A percentile compares a stretch with the other conserved stretches of the same genome.
These are phyloP conservation scores for Sakesphorus luctuosus DNA, from an alignment of 2,113 vertebrate species.

Conservation along the genomic window DNA sequence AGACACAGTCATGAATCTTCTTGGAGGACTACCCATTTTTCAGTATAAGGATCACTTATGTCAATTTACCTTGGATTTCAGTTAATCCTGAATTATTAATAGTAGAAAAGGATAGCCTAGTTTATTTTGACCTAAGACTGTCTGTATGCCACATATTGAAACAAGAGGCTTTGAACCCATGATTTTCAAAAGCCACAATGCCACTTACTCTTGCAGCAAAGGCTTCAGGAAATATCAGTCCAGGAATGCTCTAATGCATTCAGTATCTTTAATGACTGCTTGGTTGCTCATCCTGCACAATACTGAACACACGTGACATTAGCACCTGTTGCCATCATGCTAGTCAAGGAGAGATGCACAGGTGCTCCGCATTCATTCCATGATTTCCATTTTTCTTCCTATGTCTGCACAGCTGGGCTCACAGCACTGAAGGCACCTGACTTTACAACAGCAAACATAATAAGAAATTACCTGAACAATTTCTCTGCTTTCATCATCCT, in stretches of 20 bases:
- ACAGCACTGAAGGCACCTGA: not conserved
- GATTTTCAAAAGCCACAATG: not conserved
- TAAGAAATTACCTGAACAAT: not conserved
- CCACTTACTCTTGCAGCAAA: not conserved
- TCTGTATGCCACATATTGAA: not conserved
- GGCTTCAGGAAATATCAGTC: not conserved
- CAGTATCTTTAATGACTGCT: not conserved
- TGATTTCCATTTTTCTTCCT: not conserved
- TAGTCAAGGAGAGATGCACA: not conserved
- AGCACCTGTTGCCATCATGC: not conserved
- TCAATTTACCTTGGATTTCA: constrained; percentile 36
- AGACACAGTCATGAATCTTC: not conserved
- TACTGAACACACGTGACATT: not conserved
- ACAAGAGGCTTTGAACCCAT: not conserved
- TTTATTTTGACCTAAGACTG: constrained; percentile 7
- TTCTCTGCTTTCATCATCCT: not conserved
- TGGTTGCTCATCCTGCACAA: not conserved
- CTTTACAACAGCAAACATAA: not conserved
- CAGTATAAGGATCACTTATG: not conserved
- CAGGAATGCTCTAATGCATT: not conserved
- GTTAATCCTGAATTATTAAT: constrained; percentile 36
- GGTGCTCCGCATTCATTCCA: not conserved
- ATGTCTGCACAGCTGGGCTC: not conserved
- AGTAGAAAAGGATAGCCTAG: not conserved
- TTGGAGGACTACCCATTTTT: not conserved